These are phyloP conservation scores for Nasonia vitripennis DNA, from an alignment of 1,140 invertebrate genomes.

Conservation along the genomic window DNA sequence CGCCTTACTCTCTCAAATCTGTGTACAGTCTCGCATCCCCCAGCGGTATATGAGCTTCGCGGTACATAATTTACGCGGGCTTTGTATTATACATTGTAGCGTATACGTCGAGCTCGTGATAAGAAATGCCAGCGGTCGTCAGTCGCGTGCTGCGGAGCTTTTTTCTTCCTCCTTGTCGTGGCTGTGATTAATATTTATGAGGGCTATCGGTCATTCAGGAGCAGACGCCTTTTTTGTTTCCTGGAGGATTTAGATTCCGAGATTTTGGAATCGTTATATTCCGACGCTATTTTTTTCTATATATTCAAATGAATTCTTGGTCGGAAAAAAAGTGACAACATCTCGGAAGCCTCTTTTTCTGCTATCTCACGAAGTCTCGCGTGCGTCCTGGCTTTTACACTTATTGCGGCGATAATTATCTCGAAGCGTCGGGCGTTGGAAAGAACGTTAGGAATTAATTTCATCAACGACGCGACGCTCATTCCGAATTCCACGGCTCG, in stretches of 20 bases:
- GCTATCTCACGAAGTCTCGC: too few relatives aligned
- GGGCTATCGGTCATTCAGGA: background rate
- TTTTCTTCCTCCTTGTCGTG: background rate
- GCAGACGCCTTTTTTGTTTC: background rate
- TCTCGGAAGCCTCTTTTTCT: too few relatives aligned
- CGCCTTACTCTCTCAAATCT: background rate
- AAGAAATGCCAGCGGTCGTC: background rate
- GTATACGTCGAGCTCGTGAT: background rate
- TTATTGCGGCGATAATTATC: constrained; percentile 24
- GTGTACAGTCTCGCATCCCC: background rate
- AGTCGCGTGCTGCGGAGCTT: background rate
- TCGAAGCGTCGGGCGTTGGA: background rate
- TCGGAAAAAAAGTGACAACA: too few relatives aligned
- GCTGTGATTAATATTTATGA: constrained; percentile 13
- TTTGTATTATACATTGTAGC: background rate
- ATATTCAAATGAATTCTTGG: too few relatives aligned
- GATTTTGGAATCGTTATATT: background rate
- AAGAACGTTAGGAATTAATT: background rate
- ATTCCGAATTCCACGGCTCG: constrained; percentile 21
- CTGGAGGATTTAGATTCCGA: background rate
- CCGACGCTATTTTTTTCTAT: background rate
- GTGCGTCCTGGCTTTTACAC: background rate
- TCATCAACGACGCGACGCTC: background rate
- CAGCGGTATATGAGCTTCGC: background rate
- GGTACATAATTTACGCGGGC: background rate